Conservation (phyloP, 2,113 vertebrate genomes). For the Onychostoma macrolepis region DNA sequence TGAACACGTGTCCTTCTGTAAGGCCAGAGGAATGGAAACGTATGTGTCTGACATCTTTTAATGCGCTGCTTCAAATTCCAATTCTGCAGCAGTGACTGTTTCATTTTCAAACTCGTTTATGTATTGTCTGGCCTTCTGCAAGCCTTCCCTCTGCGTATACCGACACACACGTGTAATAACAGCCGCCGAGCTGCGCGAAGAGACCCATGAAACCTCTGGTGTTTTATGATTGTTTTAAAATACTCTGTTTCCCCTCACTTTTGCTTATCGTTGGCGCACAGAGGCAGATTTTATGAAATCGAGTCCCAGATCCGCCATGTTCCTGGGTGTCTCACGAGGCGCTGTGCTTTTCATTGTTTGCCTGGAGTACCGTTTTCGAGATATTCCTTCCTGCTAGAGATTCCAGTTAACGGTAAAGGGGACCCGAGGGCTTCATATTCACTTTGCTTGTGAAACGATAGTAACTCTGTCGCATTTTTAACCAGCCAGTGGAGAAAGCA, state of each 20-base stretch:
- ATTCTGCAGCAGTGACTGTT: slow-evolving; percentile 5
- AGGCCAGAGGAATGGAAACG: background rate
- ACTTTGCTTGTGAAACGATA: slow-evolving; percentile 2
- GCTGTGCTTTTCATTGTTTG: slow-evolving; percentile 10
- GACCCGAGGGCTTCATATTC: slow-evolving; percentile 10
- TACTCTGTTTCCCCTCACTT: slow-evolving; percentile 50
- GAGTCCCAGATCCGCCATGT: slow-evolving; percentile 6
- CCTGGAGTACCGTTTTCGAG: slow-evolving; percentile 18
- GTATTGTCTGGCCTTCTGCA: background rate
- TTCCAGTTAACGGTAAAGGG: slow-evolving; percentile 2
- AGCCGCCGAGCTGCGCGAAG: slow-evolving; percentile 17
- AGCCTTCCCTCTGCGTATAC: background rate
- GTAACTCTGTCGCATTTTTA: slow-evolving; percentile 19
- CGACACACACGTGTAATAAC: slow-evolving; percentile 45
- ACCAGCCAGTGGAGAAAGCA: background rate
- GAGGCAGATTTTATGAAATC: background rate
- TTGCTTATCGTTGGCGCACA: slow-evolving; percentile 50
- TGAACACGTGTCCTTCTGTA: background rate
- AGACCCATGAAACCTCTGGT: slow-evolving; percentile 18
- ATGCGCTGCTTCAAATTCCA: slow-evolving; percentile 23
- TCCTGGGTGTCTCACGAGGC: slow-evolving; percentile 14
- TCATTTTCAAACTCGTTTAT: slow-evolving; percentile 38
- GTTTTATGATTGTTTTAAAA: slow-evolving; percentile 41
- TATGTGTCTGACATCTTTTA: slow-evolving; percentile 23
- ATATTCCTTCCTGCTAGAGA: slow-evolving; percentile 27